Evolutionary conservation across 2,113 vertebrate species (phyloP).

Genomic region (Loxodonta africana): DNA sequence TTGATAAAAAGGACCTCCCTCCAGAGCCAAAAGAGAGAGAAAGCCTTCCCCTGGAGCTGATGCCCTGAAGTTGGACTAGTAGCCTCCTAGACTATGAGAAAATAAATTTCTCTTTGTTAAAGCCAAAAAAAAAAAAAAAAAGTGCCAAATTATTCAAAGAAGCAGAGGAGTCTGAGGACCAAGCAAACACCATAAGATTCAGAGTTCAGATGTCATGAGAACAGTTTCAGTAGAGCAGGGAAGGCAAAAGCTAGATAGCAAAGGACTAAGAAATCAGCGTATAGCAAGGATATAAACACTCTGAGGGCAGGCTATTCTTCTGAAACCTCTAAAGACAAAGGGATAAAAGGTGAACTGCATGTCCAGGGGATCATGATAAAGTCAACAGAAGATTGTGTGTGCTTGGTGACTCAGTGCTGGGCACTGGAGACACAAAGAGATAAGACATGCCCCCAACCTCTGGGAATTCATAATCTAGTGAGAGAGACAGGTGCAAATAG

Average conservation of each 20-base stretch:
- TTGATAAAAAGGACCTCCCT: too few relatives aligned
- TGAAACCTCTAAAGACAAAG: neutral
- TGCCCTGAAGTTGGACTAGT: too few relatives aligned
- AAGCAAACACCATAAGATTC: neutral
- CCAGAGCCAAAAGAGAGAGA: too few relatives aligned
- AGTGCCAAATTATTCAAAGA: neutral
- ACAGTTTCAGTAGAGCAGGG: neutral
- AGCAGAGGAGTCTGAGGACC: neutral
- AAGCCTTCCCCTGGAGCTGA: too few relatives aligned
- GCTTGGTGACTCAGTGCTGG: neutral
- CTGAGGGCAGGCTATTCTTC: neutral
- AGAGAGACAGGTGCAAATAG: neutral
- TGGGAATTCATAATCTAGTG: neutral
- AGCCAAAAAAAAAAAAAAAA: neutral
- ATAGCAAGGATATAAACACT: neutral
- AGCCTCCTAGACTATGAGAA: too few relatives aligned
- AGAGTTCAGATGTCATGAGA: neutral
- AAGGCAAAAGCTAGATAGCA: neutral
- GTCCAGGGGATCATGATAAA: neutral
- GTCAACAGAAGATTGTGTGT: neutral
- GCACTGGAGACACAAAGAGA: neutral
- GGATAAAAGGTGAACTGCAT: neutral
- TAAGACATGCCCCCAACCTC: neutral
- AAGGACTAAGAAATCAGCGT: neutral
- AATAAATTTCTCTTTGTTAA: too few relatives aligned